Base-by-base conservation (phyloP, 2,113 vertebrate species). In the Bos taurus region DNA sequence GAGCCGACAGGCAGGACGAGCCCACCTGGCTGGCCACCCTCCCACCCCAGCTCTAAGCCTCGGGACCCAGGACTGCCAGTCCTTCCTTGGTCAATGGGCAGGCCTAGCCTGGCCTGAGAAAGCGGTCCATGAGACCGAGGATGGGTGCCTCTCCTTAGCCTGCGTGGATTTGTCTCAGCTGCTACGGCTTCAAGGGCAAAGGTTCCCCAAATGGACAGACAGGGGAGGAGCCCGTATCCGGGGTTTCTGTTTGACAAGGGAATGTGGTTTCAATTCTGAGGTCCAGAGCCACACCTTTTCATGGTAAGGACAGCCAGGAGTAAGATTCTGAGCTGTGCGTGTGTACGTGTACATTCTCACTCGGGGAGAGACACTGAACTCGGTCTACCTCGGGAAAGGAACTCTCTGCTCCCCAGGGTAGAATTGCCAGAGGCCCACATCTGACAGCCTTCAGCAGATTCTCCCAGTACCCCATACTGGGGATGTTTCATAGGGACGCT, bases 391-490 rank as follows among this genome's bases (percentile, higher is more conserved):
- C 67, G 50, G 60, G 30, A 60, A 95, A 82, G 54, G 90, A 80
- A 59, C 33, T 74, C 91, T 40, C 81, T 54, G 33, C 33, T 62
- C 60, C 59, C 62, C 62, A 36, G 15, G 86, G 36, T 88, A 80
- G 91, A 95, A 93, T 2, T 26, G 17, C 85, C 93, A 93, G 57
- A 88, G 89, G 87, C 77, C 54, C n/a, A 5, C 21, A 91, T 54
- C 92, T 64, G 82, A 90, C 78, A 95, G 96, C 91, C 71, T 96
- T 85, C 80, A 78, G 60, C 93, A 95, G 91, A 56, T 88, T 89
- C 67, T 98, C 77, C 36, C 46, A 94, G 80, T 84, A 94, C 26
- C 81, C 81, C 67, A 52, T 54, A 36, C 14, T 77, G 67, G 48
- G 88, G 19, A 17, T 85, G 5, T 36, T 62, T 95, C 81, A 19